A percentile compares a stretch with the other conserved stretches of the same genome.
phyloP scores from a whole-genome alignment of 53 echinoderm and acorn worm genomes.

The Hippasteria phrygiana region DNA sequence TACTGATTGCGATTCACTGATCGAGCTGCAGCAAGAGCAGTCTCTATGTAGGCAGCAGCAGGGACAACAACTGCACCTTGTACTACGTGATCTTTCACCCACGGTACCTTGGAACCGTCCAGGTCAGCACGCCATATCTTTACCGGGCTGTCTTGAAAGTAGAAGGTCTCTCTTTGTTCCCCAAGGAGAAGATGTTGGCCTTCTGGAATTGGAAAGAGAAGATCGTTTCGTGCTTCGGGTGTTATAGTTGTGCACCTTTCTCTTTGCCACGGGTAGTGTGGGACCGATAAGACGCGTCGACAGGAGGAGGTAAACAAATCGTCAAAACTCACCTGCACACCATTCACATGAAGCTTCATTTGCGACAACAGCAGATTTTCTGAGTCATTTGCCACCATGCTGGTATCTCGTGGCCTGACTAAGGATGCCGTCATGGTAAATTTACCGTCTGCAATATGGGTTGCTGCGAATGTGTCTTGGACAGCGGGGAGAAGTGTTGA shows the following conservation, averaged over 20 bases:
- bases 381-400: slow-evolving; percentile 29
- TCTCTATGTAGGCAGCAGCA: slow-evolving; percentile 78
- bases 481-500: slow-evolving; percentile 63
- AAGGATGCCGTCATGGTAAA: slow-evolving; percentile 49
- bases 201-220: slow-evolving; percentile 33
- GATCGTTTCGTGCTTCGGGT: neutral
- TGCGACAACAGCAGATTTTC: slow-evolving; percentile 51
- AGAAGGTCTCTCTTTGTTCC: slow-evolving; percentile 23
- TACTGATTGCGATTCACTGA: neutral
- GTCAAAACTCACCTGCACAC: slow-evolving; percentile 25
- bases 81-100: slow-evolving; percentile 78
- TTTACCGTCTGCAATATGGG: slow-evolving; percentile 28
- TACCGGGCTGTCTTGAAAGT: neutral
- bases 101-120: slow-evolving; percentile 58
- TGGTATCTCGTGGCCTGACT: slow-evolving; percentile 55
- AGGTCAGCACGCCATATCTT: slow-evolving; percentile 70
- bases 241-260: slow-evolving; percentile 47
- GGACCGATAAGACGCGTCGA: slow-evolving; percentile 60
- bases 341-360: slow-evolving; percentile 63
- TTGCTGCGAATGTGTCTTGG: slow-evolving; percentile 34
- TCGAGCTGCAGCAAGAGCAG: slow-evolving; percentile 57
- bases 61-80: slow-evolving; percentile 75
- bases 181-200: slow-evolving; percentile 57
- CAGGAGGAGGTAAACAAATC: slow-evolving; percentile 6
- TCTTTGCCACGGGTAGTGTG: slow-evolving; percentile 85